These are phyloP conservation scores for Montipora sp. DNA, from an alignment of 64 coral and sea anemone species.

Conservation along the genomic window DNA sequence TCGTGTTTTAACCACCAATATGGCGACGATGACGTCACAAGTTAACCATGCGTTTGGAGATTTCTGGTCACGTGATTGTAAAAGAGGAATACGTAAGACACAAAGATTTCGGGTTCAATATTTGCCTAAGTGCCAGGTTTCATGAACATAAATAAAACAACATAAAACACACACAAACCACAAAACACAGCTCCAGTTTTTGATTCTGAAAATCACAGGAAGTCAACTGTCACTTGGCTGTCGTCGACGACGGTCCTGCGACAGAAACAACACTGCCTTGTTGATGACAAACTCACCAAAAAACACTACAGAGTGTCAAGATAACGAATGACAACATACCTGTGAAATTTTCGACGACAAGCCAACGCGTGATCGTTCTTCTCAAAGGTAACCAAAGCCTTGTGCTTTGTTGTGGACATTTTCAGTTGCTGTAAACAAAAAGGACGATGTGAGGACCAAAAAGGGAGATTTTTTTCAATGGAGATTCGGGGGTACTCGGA, in stretches of 20 bases:
- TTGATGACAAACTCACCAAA: background rate
- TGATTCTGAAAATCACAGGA: constrained; percentile 57
- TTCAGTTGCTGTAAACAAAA: constrained; percentile 93
- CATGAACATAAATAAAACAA: constrained; percentile 9
- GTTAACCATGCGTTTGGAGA: too few species aligned
- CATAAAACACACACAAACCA: background rate
- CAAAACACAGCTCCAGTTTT: constrained; percentile 4
- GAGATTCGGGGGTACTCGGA: too few species aligned
- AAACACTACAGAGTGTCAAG: background rate
- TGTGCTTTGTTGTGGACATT: constrained; percentile 99
- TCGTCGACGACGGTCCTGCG: constrained; percentile 94
- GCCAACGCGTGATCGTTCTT: constrained; percentile 98
- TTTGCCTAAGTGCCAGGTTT: constrained; percentile 28
- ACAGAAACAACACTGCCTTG: constrained; percentile 9
- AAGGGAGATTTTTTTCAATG: too few species aligned
- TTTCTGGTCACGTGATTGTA: too few species aligned
- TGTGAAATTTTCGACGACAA: constrained; percentile 98
- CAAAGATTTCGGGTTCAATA: background rate
- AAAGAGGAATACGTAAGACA: too few species aligned
- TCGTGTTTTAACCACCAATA: too few species aligned
- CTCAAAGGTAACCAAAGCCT: constrained; percentile 98
- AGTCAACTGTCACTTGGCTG: constrained; percentile 98
- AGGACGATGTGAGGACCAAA: background rate
- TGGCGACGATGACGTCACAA: too few species aligned
- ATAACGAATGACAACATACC: constrained; percentile 43